Evolutionary conservation across 2,797 vertebrate species (phyloP).

Genomic region (Sebastes nivosus): DNA sequence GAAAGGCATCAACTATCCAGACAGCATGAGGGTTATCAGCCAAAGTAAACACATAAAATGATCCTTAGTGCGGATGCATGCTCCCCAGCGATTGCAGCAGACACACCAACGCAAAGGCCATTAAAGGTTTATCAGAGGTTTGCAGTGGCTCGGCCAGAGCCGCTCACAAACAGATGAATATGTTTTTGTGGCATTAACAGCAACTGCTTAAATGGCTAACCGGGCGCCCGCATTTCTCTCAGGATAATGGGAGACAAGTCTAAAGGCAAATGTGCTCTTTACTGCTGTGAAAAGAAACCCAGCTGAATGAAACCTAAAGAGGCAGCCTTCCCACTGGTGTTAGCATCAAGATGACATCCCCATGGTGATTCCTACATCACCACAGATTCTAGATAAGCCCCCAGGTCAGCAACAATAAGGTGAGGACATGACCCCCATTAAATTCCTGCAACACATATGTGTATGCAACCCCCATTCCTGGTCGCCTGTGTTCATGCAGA

Average conservation of each 20-base stretch:
- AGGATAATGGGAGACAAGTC: slow-evolving; percentile 25
- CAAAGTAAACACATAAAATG: slow-evolving; percentile 43
- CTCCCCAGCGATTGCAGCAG: slow-evolving; percentile 45
- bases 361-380: slow-evolving; percentile 40
- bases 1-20: slow-evolving; percentile 8
- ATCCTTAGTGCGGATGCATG: slow-evolving; percentile 52
- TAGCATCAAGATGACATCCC: slow-evolving; percentile 43
- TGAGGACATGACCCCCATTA: slow-evolving; percentile 60
- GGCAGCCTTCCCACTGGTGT: slow-evolving; percentile 6
- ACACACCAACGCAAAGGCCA: slow-evolving; percentile 39
- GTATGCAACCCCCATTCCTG: background rate
- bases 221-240: background rate
- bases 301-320: slow-evolving; percentile 42
- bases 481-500: slow-evolving; percentile 24
- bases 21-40: slow-evolving; percentile 3
- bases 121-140: slow-evolving; percentile 74
- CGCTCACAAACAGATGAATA: slow-evolving; percentile 48
- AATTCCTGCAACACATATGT: slow-evolving; percentile 46
- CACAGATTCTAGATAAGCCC: slow-evolving; percentile 52
- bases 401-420: slow-evolving; percentile 56
- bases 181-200: slow-evolving; percentile 39
- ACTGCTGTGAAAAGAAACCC: slow-evolving; percentile 1
- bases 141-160: slow-evolving; percentile 55
- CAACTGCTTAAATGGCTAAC: slow-evolving; percentile 32
- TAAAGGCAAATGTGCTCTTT: slow-evolving; percentile 50